Conservation (phyloP, 2,113 vertebrate species). For the Amblyornis subalaris region DNA sequence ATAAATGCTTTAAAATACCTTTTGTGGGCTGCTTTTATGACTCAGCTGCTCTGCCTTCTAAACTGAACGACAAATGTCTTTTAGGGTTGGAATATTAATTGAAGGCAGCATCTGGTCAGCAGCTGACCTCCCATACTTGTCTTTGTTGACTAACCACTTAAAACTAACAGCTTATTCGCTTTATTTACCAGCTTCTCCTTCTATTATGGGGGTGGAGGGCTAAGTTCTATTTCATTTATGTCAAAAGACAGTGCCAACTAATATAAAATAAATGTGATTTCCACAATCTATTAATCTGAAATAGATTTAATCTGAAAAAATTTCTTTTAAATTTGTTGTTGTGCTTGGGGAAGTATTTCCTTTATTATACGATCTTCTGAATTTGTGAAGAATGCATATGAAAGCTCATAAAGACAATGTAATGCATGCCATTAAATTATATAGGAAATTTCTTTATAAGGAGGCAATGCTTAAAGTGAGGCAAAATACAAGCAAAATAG, state of each 20-base stretch:
- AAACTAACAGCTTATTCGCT: conserved; percentile 56
- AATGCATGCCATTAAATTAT: conserved; percentile 9
- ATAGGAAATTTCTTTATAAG: neutral
- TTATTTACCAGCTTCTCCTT: conserved; percentile 56
- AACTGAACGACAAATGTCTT: conserved; percentile 74
- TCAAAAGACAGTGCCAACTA: conserved; percentile 34
- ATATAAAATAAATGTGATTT: conserved; percentile 64
- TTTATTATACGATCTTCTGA: neutral
- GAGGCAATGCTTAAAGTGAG: conserved; percentile 3
- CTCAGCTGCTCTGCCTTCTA: conserved; percentile 74
- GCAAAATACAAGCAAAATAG: neutral
- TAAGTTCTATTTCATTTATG: conserved; percentile 51
- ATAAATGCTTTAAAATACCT: conserved; percentile 63
- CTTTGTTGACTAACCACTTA: conserved; percentile 65
- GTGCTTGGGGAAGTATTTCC: neutral
- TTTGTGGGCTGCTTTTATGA: conserved; percentile 74
- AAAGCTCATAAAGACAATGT: conserved; percentile 49
- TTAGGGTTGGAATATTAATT: conserved; percentile 79
- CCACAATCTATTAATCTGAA: conserved; percentile 71
- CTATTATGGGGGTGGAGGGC: neutral
- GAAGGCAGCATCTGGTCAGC: conserved; percentile 84
- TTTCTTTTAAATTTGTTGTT: conserved; percentile 46
- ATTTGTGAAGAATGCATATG: conserved; percentile 6
- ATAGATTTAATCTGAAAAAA: conserved; percentile 63
- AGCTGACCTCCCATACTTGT: conserved; percentile 72